Evolutionary conservation across 2,113 vertebrate species (phyloP), one percentile per base, ranked within the genome.

Genomic region (Epinephelus cyanopodus): DNA sequence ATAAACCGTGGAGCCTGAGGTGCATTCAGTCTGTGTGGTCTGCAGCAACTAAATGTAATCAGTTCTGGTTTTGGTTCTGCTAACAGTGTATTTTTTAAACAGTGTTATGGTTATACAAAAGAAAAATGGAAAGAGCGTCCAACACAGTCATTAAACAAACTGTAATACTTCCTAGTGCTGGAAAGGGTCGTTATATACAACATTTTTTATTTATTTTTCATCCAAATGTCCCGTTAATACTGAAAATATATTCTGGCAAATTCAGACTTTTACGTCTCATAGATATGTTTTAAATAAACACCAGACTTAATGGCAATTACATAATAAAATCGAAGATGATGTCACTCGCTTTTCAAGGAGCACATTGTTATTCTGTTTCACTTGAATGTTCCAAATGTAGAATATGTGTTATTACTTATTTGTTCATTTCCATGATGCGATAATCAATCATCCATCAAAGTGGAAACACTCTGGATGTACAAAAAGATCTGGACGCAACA

Each of bases 1-100:
- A 80, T 45, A 63, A 84, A 65, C 42, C 23, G 50, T 14, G 3
- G 23, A 53, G 52, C 58, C 69, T 10, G 47, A 39, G 13, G 50
- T 62, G 17, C 39, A 45, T 5, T 62, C 27, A 63, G 37, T 27
- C 14, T 61, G 19, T 7, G 9, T 1, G 37, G 29, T 62, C 45
- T 9, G 15, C 1, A 50, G 6, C 33, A 54, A 48, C 15, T 47
- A 42, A 50, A 27, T 39, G 15, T 29, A 27, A 9, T 65, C 0
- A 37, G 21, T 45, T 54, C 17, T 54, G n/a, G 13, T 62, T 60
- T 23, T 23, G 39, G 42, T 45, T 45, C 42, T 45, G 42, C 42
- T 45, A 11, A 45, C 11, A 45, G 12, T 45, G 33, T 48, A 13
- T 6, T 50, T 50, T 29, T 6, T 19, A 11, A 6, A 67, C 19